Conservation (phyloP, 2,113 vertebrate genomes). For the Andinoacara biseriatus region DNA sequence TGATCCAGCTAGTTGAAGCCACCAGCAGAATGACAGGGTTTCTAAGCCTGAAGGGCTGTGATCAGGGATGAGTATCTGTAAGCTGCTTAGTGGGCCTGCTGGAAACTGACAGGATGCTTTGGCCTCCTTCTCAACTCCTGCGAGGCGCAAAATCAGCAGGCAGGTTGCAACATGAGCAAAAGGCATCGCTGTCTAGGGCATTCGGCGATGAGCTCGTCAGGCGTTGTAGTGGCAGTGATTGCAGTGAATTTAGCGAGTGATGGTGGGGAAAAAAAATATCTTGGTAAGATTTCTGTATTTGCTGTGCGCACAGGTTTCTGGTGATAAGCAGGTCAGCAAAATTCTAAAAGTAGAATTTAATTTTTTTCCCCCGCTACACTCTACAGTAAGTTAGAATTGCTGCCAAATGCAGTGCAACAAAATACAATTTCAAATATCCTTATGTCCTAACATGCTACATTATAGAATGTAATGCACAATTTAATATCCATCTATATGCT, state of each 20-base stretch:
- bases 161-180: slow-evolving; percentile 31
- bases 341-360: background rate
- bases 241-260: background rate
- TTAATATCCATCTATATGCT: background rate
- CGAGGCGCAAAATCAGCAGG: slow-evolving; percentile 40
- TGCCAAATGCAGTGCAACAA: background rate
- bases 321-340: background rate
- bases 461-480: background rate
- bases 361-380: background rate
- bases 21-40: slow-evolving; percentile 59
- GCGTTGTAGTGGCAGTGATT: background rate
- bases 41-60: slow-evolving; percentile 70
- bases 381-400: background rate
- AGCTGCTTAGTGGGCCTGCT: slow-evolving; percentile 75
- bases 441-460: background rate
- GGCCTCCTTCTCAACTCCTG: slow-evolving; percentile 52
- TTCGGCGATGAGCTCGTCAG: background rate
- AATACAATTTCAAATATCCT: no score
- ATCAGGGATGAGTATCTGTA: slow-evolving; percentile 78
- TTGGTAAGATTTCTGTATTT: background rate
- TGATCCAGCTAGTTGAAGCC: slow-evolving; percentile 69
- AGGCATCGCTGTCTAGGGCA: background rate
- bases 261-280: background rate
- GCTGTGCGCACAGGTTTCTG: background rate
- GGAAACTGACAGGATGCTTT: slow-evolving; percentile 63